Evolutionary conservation across 2,888 invertebrate genomes (phyloP).

Genomic region (Timema cristinae): DNA sequence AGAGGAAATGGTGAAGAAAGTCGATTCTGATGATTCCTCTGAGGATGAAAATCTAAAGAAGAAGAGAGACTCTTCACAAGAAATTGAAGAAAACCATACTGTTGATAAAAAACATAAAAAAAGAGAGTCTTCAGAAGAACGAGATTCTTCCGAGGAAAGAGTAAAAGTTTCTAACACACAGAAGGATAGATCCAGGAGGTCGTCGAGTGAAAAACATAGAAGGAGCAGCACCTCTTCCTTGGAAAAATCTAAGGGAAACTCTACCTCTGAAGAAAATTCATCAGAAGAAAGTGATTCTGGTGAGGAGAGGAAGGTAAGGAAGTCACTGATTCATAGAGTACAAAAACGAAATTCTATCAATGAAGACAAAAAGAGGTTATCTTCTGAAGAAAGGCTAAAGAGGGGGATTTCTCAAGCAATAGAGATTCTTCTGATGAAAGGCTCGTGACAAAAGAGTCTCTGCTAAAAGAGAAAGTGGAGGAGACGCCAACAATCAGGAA

Average conservation of each 20-base stretch:
- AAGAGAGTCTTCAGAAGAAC: slow-evolving; percentile 18
- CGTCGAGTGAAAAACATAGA: slow-evolving; percentile 3
- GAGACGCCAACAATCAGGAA: slow-evolving; percentile 24
- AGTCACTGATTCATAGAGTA: neutral
- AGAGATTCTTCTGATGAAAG: slow-evolving; percentile 36
- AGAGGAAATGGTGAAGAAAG: slow-evolving; percentile 23
- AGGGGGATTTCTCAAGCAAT: neutral
- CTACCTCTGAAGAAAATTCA: slow-evolving; percentile 5
- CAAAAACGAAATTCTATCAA: neutral
- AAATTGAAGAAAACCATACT: slow-evolving; percentile 8
- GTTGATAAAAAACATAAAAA: slow-evolving; percentile 12
- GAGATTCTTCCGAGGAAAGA: neutral
- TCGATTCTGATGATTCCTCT: neutral
- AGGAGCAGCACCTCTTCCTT: neutral
- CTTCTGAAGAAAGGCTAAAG: slow-evolving; percentile 5
- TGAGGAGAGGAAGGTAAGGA: neutral
- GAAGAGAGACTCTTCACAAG: slow-evolving; percentile 18
- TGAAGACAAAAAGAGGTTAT: neutral
- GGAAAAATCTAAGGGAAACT: neutral
- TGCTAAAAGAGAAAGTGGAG: slow-evolving; percentile 24
- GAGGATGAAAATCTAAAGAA: slow-evolving; percentile 19
- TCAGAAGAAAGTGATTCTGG: neutral
- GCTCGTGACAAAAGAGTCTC: slow-evolving; percentile 37
- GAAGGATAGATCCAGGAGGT: no score
- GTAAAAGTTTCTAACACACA: neutral